Evolutionary conservation across 1,140 invertebrate species (phyloP).

Genomic region (Drosophila littoralis): DNA sequence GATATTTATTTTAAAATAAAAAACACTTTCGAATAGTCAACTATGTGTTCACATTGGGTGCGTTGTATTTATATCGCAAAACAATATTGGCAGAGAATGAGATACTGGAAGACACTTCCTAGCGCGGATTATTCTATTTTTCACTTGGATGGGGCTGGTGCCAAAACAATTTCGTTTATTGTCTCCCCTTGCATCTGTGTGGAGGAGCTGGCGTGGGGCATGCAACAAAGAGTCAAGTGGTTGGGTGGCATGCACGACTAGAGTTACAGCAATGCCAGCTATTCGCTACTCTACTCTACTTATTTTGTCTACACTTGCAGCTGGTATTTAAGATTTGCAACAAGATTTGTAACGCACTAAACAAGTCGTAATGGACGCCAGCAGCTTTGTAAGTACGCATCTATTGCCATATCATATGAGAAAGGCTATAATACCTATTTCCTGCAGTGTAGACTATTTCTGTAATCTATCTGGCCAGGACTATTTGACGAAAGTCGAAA

Average conservation of each 20-base stretch:
- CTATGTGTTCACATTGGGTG: not conserved
- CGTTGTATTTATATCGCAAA: too few species aligned
- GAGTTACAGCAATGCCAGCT: conserved; percentile 14
- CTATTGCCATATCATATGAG: too few species aligned
- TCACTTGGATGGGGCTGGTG: not conserved
- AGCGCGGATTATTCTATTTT: not conserved
- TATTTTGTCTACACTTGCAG: not conserved
- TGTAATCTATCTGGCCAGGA: too few species aligned
- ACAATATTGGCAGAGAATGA: too few species aligned
- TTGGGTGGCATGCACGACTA: conserved; percentile 34
- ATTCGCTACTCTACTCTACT: not conserved
- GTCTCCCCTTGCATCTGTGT: conserved; percentile 6
- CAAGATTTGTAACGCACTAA: not conserved
- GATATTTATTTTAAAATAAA: not conserved
- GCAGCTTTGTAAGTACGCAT: too few species aligned
- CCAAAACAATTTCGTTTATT: conserved; percentile 32
- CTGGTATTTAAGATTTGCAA: not conserved
- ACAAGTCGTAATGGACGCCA: too few species aligned
- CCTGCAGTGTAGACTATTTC: too few species aligned
- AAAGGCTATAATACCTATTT: too few species aligned
- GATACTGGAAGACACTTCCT: not conserved
- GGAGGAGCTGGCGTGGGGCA: not conserved
- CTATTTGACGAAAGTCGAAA: too few species aligned
- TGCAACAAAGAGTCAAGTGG: conserved; percentile 28
- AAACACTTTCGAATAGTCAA: not conserved